A percentile compares a stretch with the other conserved stretches of the same genome.
Evolutionary conservation across 2,888 invertebrate species (phyloP).

Genomic region (Metalampra italica): DNA sequence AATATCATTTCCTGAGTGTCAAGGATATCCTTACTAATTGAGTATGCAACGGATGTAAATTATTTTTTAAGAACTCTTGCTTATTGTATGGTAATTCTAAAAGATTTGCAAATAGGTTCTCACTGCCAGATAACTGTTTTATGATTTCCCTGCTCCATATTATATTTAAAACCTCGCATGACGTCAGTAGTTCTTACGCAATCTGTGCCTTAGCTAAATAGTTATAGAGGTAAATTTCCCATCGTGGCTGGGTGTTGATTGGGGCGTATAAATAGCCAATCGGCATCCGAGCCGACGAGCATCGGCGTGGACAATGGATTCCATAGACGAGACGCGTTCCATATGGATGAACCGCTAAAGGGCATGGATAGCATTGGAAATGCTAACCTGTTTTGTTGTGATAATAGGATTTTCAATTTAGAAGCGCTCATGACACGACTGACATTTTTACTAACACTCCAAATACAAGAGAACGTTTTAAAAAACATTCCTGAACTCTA

Average conservation of each 20-base stretch:
- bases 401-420: no score
- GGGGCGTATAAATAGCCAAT: conserved; percentile 62
- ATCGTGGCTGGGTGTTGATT: conserved; percentile 51
- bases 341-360: conserved; percentile 71
- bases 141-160: background rate
- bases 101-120: background rate
- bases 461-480: no score
- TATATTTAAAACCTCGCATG: background rate
- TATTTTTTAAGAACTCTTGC: background rate
- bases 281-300: conserved; percentile 38
- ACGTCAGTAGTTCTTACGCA: conserved; percentile 22
- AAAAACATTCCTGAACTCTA: no score
- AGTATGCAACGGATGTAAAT: conserved; percentile 1
- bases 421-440: no score
- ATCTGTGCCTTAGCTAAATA: conserved; percentile 24
- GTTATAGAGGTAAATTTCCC: conserved; percentile 41
- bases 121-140: background rate
- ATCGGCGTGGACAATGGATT: conserved; percentile 68
- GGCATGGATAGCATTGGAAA: conserved; percentile 48
- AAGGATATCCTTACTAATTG: conserved; percentile 27
- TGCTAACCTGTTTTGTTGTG: conserved; percentile 28
- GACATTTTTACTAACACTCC: no score
- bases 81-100: conserved; percentile 4
- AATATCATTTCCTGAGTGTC: conserved; percentile 30
- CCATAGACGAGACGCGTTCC: conserved; percentile 69